A percentile compares a stretch with the other conserved stretches of the same genome.
Conservation (phyloP, 2,888 invertebrate species). For the Perizoma affinitatum region DNA sequence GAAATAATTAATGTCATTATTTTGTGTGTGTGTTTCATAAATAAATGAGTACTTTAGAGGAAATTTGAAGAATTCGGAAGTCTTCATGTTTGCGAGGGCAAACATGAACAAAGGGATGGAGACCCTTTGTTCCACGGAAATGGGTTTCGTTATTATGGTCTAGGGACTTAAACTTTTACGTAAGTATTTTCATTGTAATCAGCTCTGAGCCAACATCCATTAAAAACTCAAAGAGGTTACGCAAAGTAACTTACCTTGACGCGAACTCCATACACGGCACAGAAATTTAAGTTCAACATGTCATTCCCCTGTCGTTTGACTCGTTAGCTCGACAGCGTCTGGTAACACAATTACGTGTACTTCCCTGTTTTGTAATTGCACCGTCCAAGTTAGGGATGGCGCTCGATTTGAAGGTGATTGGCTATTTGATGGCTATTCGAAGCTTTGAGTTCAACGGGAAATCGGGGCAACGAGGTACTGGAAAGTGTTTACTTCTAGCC, state of each 20-base stretch:
- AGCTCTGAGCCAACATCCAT: too few relatives aligned
- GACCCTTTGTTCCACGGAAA: too few relatives aligned
- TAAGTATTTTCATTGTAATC: too few relatives aligned
- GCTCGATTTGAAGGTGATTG: conserved; percentile 21
- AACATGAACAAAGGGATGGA: too few relatives aligned
- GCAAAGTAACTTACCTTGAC: neutral
- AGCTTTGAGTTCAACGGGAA: conserved; percentile 4
- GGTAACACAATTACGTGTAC: conserved; percentile 43
- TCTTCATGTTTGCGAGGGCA: too few relatives aligned
- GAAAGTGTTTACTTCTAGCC: too few relatives aligned
- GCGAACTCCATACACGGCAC: neutral
- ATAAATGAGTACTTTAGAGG: too few relatives aligned
- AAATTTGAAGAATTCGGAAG: too few relatives aligned
- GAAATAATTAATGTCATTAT: too few relatives aligned
- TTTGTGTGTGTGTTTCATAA: too few relatives aligned
- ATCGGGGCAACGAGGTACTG: neutral
- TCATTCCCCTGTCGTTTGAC: conserved; percentile 23
- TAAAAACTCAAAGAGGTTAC: neutral
- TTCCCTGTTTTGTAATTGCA: conserved; percentile 45
- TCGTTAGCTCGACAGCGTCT: conserved; percentile 29
- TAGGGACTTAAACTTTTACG: too few relatives aligned
- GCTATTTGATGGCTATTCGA: conserved; percentile 15
- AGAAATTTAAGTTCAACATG: conserved; percentile 15
- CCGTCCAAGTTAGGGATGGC: conserved; percentile 35
- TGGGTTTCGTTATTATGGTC: too few relatives aligned